Evolutionary conservation across 2,113 vertebrate species (phyloP), one percentile per base, ranked within the genome.

Genomic region (Notarius lentiginosus): DNA sequence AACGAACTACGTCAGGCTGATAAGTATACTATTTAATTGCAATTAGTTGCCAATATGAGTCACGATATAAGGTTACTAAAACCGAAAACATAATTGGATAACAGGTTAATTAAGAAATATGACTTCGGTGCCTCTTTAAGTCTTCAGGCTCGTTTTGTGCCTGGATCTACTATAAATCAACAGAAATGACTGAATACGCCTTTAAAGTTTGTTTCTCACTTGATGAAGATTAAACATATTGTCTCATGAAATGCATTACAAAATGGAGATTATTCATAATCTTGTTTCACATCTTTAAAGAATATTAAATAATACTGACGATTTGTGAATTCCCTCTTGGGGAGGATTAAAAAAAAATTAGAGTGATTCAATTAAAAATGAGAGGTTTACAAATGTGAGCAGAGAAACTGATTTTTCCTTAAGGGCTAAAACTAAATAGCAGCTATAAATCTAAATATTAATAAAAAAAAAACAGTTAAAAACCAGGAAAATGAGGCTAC

Each of bases 361-460:
- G 89, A 91, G 91, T 92, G 91, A 90, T 91, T 92, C 92, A 94
- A 94, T 93, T 94, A 94, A 92, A 91, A 89, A 88, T 82, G 75
- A 90, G 91, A 90, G 41, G 79, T 86, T 79, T 89, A 86, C 88
- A 92, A 91, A 90, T 81, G 86, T 90, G 87, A 87, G 68, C 90
- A 92, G 91, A 91, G 93, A 92, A 75, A 87, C 87, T 86, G 84
- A 85, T 70, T 88, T 90, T 60, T 90, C 89, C 90, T 85, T 22
- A 63, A 92, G 90, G 91, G 91, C 79, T 88, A 86, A 84, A 86
- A 87, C 90, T 84, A 90, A 92, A 91, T n/a, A 73, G 84, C 86
- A 92, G 92, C 91, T 84, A 93, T 91, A 90, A 86, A 92, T 93
- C 90, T 90, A 89, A 93, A 95, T 93, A 94, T 92, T 92, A 90